phyloP scores from a whole-genome alignment of 2,797 vertebrate species.

The Vipera latastei region DNA sequence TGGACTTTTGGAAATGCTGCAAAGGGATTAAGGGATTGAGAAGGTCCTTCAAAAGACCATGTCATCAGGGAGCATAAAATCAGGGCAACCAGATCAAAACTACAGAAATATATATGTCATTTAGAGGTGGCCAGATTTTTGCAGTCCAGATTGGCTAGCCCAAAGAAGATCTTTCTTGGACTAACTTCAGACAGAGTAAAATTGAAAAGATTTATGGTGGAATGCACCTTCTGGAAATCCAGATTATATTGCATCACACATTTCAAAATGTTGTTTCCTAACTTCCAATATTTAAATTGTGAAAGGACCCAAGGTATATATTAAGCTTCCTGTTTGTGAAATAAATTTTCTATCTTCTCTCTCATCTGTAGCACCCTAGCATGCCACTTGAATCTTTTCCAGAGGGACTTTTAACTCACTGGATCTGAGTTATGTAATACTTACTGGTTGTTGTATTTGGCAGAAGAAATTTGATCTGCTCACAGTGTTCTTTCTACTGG shows the following conservation, averaged over 20 bases:
- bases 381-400: neutral
- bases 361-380: neutral
- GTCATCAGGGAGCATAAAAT: neutral
- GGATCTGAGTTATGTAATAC: neutral
- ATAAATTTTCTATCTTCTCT: neutral
- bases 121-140: too few species aligned
- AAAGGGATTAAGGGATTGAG: neutral
- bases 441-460: neutral
- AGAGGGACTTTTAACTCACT: neutral
- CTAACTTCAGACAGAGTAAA: neutral
- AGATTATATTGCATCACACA: too few species aligned
- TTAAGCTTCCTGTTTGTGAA: neutral
- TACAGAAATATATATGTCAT: too few species aligned
- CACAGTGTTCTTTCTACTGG: neutral
- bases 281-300: neutral
- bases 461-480: neutral
- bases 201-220: neutral
- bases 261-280: neutral
- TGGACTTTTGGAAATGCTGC: neutral
- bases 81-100: neutral
- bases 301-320: neutral
- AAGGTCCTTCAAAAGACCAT: neutral
- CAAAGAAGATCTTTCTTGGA: neutral
- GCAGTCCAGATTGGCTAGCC: too few species aligned
- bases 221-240: too few species aligned